A percentile compares a stretch with the other conserved stretches of the same genome.
These are phyloP conservation scores for Ladona fulva DNA, from an alignment of 1,140 invertebrate species.

Conservation along the genomic window DNA sequence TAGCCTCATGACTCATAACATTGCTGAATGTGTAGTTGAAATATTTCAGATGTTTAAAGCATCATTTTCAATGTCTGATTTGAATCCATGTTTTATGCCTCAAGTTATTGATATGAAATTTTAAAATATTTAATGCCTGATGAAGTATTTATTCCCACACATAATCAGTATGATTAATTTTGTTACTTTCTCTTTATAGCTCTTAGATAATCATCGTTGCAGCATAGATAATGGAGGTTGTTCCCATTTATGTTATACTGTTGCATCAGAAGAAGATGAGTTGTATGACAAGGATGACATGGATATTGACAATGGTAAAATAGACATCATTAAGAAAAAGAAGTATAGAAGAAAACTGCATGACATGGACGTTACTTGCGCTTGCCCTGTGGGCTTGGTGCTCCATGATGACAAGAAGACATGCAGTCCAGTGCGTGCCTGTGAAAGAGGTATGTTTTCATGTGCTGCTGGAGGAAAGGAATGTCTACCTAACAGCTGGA, in stretches of 20 bases:
- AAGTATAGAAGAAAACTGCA: not conserved
- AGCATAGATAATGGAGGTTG: slow-evolving; percentile 40
- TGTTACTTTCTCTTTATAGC: slow-evolving; percentile 23
- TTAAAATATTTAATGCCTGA: too few relatives aligned
- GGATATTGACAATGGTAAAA: not conserved
- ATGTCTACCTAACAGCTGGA: slow-evolving; percentile 77
- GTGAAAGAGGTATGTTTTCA: slow-evolving; percentile 65
- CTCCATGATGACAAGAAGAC: slow-evolving; percentile 56
- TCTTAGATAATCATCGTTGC: slow-evolving; percentile 35
- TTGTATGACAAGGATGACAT: not conserved
- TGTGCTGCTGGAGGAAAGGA: slow-evolving; percentile 51
- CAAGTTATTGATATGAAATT: too few relatives aligned
- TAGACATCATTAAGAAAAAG: not conserved
- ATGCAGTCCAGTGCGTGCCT: slow-evolving; percentile 62
- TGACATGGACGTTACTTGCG: slow-evolving; percentile 41
- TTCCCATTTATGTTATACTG: slow-evolving; percentile 59
- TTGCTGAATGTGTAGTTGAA: too few relatives aligned
- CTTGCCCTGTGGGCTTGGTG: slow-evolving; percentile 65
- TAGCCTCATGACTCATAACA: too few relatives aligned
- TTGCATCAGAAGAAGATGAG: slow-evolving; percentile 17
- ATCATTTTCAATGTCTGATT: too few relatives aligned
- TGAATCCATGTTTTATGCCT: too few relatives aligned
- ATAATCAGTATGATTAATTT: too few relatives aligned
- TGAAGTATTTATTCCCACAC: too few relatives aligned
- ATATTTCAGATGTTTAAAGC: too few relatives aligned